Base-by-base conservation (phyloP, 2,888 invertebrate species). In the Chelonus formosanus region DNA sequence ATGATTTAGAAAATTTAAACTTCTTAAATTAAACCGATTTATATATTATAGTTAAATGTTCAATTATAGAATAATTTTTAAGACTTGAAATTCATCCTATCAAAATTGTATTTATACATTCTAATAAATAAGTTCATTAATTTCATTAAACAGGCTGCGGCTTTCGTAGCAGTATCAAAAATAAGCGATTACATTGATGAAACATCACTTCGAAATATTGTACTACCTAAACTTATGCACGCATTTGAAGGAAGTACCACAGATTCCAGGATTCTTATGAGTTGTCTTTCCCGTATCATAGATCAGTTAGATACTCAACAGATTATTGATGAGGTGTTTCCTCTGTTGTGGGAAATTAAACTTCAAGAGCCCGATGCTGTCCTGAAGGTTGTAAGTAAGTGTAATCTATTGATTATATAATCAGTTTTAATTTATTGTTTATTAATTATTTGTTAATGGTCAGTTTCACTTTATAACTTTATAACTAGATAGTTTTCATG, bases 331-430 rank as follows among this genome's bases (percentile, higher is more conserved):
- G 93, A 95, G 77, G 94, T 97, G 54, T 88, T 97, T 73, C 97
- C 97, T 0, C 88, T 97, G 71, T 87, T 98, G 43, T 92, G 93
- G 79, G 92, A 92, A 75, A 93, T 96, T 76, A 90, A 92, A 70
- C 89, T 96, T 57, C 91, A 91, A 72, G 96, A 97, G 84, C 93
- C 96, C 5, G 94, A 95, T 80, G 92, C 97, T 75, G 91, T 95
- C 73, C 89, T 92, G 82, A 91, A 95, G 83, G 92, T 96, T 83
- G 95, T 97, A 85, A 92, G 97, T 97, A 90, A 94, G 96, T 95
- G 86, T 20, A 20, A 20, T 20, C 20, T 20, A 20, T 20, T 20
- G 20, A 20, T 20, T 20, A 20, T 20, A 20, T 20, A 20, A 20
- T 20, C 20, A 20, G 20, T 20, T 20, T 20, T 20, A 20, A 20